Evolutionary conservation across 1,140 invertebrate genomes (phyloP).

Genomic region (Drosophila serrata): DNA sequence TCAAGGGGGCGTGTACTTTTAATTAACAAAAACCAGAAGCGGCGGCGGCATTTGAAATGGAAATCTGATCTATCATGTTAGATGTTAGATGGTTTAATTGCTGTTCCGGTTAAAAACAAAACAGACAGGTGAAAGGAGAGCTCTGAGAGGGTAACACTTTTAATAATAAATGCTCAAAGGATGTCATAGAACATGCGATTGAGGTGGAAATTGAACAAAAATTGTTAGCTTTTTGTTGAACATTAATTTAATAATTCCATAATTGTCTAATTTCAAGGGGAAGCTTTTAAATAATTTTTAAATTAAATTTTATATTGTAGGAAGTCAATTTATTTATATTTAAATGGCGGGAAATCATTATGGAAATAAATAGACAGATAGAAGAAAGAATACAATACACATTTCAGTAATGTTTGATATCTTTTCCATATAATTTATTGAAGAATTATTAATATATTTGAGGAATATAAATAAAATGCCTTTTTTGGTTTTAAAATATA

Average conservation of each 20-base stretch:
- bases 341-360: not conserved
- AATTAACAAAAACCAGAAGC: constrained; percentile 52
- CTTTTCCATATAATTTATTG: not conserved
- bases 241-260: not conserved
- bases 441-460: too few relatives aligned
- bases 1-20: constrained; percentile 43
- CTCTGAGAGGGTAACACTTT: too few relatives aligned
- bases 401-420: not conserved
- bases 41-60: constrained; percentile 27
- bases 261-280: not conserved
- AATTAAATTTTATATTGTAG: too few relatives aligned
- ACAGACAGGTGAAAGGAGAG: not conserved
- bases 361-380: fast-evolving
- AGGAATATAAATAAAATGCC: too few relatives aligned
- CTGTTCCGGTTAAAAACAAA: constrained; percentile 14
- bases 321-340: not conserved
- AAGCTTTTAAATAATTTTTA: too few relatives aligned
- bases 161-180: not conserved
- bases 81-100: constrained; percentile 38
- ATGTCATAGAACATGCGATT: not conserved
- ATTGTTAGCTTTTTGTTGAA: too few relatives aligned
- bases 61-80: constrained; percentile 35
- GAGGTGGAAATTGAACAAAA: not conserved
- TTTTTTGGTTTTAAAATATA: too few relatives aligned
- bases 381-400: not conserved